Base-by-base conservation (phyloP, 2,797 vertebrate genomes). In the Anguilla megastoma region DNA sequence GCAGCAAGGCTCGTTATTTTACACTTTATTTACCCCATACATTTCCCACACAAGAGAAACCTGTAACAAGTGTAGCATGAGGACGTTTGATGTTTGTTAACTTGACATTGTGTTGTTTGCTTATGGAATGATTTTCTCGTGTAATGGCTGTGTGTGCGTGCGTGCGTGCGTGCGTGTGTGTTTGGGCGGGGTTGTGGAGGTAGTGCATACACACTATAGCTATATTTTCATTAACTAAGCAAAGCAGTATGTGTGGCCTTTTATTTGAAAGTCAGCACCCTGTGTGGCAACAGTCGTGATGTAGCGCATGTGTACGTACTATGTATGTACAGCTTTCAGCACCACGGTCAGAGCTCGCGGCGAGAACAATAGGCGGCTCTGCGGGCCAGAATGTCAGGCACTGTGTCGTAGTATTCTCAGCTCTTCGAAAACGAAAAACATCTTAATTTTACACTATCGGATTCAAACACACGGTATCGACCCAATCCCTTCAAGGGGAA, bases 271-370 rank as follows among this genome's bases (percentile, higher is more conserved):
- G 8, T 24, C 36, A 48, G n/a, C 76, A 80, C 41, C 36, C 45
- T n/a, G 79, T 18, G n/a, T 54, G n/a, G 8, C 9, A 56, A 18
- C n/a, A 18, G 71, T 76, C 16, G 16, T 30, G 24, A 50, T 50
- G 60, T 48, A 24, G 2, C 30, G n/a, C 82, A 21, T 36, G 33
- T 76, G 56, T 69, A 56, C 30, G 63, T n/a, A 48, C 88, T 91
- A 91, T 92, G 93, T 93, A 92, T 92, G 92, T 93, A 92, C 94
- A 94, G 92, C 93, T 95, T 95, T 96, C 95, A 96, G 96, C 95
- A 96, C 95, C 96, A 96, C 93, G 96, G 96, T 94, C 94, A 96
- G 95, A 90, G 95, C 95, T 95, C 92, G 89, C 91, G 91, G 94
- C 93, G 54, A 94, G 95, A 96, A 96, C 96, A 96, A 96, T 95